Percentiles rank a stretch among this genome's conserved stretches.
phyloP scores from a whole-genome alignment of 2,797 vertebrate species.

The Malurus leucopterus region DNA sequence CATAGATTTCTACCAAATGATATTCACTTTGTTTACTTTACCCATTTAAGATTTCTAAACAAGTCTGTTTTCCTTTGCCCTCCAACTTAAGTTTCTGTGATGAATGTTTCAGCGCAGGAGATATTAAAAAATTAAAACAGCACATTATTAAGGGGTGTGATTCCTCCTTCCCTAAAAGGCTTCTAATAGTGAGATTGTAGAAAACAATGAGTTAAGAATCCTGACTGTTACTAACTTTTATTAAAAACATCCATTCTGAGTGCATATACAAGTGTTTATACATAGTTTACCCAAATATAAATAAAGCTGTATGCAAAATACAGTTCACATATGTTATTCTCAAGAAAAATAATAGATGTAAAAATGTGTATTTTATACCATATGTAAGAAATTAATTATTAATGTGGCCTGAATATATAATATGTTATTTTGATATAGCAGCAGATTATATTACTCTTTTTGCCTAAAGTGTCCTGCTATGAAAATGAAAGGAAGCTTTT shows the following conservation, averaged over 20 bases:
- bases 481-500: conserved; percentile 43
- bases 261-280: neutral
- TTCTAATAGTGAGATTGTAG: neutral
- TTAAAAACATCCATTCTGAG: neutral
- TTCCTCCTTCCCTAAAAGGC: neutral
- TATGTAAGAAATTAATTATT: conserved; percentile 39
- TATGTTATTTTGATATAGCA: conserved; percentile 14
- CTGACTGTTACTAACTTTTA: neutral
- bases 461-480: conserved; percentile 11
- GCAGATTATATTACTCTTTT: conserved; percentile 28
- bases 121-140: neutral
- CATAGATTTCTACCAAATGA: neutral
- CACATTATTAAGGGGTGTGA: neutral
- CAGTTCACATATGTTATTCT: neutral
- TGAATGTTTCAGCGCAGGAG: neutral
- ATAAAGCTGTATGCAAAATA: neutral
- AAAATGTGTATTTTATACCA: conserved; percentile 9
- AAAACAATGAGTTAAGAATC: conserved; percentile 10
- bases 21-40: neutral
- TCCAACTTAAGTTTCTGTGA: neutral
- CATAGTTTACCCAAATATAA: neutral
- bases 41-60: neutral
- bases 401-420: conserved; percentile 38
- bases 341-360: conserved; percentile 11
- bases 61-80: neutral